Evolutionary conservation across 1,140 invertebrate species (phyloP), one percentile per base, ranked within the genome.

Genomic region (Euschistus heros): DNA sequence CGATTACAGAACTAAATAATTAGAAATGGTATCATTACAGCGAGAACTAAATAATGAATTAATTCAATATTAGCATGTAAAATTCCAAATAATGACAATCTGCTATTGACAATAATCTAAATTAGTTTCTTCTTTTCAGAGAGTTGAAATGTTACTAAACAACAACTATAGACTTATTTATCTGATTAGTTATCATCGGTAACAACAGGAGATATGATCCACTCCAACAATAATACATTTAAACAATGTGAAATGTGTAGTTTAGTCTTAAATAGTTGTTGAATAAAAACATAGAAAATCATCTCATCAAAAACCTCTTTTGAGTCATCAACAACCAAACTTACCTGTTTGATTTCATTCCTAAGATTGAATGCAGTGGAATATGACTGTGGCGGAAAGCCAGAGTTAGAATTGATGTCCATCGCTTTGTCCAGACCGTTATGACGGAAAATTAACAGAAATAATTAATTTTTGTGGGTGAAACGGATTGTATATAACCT

Each of bases 281-380:
- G 4, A 47, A 17, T 10, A 7, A 17, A 17, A 17, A 44, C 7
- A 44, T 44, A 10, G 42, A 44, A 7, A 44, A 17, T 8, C 17
- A 17, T 15, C 18, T 47, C 2, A 47, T n/a, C 15, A 47, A 4
- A 47, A n/a, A 3, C 46, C 2, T n/a, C 46, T 47, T 15, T 14
- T 37, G 8, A 37, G 4, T 37, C 13, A 37, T 37, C 33, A 37
- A 50, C n/a, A 50, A 50, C 7, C n/a, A 24, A 17, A 26, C 57
- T 57, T 57, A 68, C 67, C 67, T 68, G 69, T 64, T 69, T 68
- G 27, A 69, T 69, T 55, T 68, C 69, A 65, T 70, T 60, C 42
- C 69, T 50, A 20, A 69, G 54, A 59, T 69, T 69, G 55, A 64
- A 70, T 8, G 69, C 68, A 4, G 69, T 65, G 14, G 67, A 68